Evolutionary conservation across 2,113 vertebrate genomes (phyloP), one percentile per base, ranked within the genome.

Genomic region (Porphyrio hochstetteri): DNA sequence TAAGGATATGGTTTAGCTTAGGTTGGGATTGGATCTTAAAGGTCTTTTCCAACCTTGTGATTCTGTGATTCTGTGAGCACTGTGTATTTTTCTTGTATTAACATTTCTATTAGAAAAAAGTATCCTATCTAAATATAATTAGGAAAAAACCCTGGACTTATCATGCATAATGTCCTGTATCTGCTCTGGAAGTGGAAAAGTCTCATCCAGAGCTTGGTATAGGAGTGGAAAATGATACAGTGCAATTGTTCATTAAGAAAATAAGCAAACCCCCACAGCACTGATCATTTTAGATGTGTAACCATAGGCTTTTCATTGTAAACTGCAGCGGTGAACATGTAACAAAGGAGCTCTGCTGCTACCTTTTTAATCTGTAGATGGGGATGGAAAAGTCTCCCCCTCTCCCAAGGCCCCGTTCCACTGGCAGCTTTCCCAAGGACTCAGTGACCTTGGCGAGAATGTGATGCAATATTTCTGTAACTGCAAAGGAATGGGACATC

Each of bases 361-460:
- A 83, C 48, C 29, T 81, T 88, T 72, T 74, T 33, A 11, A 80
- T 80, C 21, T 83, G 79, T 65, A 56, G 68, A 67, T 48, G 42
- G 42, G 81, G 18, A n/a, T 94, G 59, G 13, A 81, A 72, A 88
- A 88, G 50, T 44, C 55, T 64, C 29, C 76, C 36, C 15, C 13
- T 75, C 12, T 86, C 18, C 1, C 0, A 10, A 44, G 52, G 64
- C 63, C n/a, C 4, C 2, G 3, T 67, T 95, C 83, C 68, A 28
- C 28, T 93, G 94, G 88, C 90, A 67, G 29, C 38, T 86, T 93
- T 96, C 93, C 90, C 48, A 86, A 93, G 94, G 88, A 59, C 94
- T 90, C 42, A 0, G 21, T 94, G 94, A 96, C 92, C 90, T 86
- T 96, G 79, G 72, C 1, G 0, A 83, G 79, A 81, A 52, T 44